phyloP scores from a whole-genome alignment of 1,140 invertebrate genomes.

The Andricus grossulariae region DNA sequence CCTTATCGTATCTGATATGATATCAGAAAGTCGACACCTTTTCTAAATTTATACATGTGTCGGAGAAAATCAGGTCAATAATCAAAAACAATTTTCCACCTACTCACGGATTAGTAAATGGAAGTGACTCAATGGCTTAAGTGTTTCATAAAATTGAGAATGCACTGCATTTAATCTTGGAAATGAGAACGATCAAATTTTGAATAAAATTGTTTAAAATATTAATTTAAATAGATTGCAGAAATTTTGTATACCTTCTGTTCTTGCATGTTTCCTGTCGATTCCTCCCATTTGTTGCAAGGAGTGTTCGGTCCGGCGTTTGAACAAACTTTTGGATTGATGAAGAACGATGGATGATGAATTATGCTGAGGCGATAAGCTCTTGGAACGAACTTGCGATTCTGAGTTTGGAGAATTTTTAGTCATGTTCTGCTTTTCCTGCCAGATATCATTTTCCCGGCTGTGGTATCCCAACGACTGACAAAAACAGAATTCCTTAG shows the following conservation, averaged over 20 bases:
- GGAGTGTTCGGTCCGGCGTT: constrained; percentile 63
- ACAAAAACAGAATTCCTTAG: not conserved
- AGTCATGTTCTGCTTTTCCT: constrained; percentile 62
- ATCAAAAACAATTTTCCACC: constrained; percentile 25
- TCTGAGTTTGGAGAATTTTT: constrained; percentile 57
- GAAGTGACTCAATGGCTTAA: constrained; percentile 12
- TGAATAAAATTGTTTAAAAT: too few relatives aligned
- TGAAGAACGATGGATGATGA: constrained; percentile 47
- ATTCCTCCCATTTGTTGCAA: constrained; percentile 63
- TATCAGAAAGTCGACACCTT: constrained; percentile 5
- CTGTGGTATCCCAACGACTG: constrained; percentile 63
- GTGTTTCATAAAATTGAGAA: not conserved
- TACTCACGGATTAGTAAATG: constrained; percentile 21
- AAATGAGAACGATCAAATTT: too few relatives aligned
- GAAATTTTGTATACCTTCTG: constrained; percentile 56
- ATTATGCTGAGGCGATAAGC: constrained; percentile 53
- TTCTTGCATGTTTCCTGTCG: constrained; percentile 65
- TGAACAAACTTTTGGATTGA: constrained; percentile 51
- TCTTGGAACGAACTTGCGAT: constrained; percentile 57
- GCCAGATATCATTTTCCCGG: constrained; percentile 65
- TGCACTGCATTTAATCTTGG: too few relatives aligned
- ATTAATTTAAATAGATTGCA: not conserved
- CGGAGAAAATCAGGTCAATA: constrained; percentile 4
- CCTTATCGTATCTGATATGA: constrained; percentile 26
- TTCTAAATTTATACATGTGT: constrained; percentile 1